phyloP scores from a whole-genome alignment of 2,888 invertebrate species.

The Clistopyga incitator region DNA sequence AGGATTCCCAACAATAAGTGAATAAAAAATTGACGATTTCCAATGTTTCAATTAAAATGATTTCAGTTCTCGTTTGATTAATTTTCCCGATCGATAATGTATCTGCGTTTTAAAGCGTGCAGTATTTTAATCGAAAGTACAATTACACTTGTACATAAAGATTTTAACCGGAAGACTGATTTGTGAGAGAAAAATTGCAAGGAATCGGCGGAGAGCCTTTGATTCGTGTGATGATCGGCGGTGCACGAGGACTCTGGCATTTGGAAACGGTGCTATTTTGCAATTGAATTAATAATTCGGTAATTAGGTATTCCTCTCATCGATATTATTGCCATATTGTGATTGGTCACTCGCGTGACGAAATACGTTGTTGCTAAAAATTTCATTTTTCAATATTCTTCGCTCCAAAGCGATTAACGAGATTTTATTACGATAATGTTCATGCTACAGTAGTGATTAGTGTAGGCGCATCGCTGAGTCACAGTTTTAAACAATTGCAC shows the following conservation, averaged over 20 bases:
- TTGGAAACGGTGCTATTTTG: slow-evolving; percentile 80
- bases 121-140: slow-evolving; percentile 62
- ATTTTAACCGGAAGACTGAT: slow-evolving; percentile 63
- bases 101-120: slow-evolving; percentile 2
- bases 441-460: slow-evolving; percentile 55
- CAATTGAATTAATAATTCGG: slow-evolving; percentile 62
- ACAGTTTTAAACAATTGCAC: slow-evolving; percentile 50
- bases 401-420: slow-evolving; percentile 49
- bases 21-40: not conserved
- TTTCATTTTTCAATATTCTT: slow-evolving; percentile 14
- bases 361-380: slow-evolving; percentile 41
- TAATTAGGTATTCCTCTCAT: slow-evolving; percentile 50
- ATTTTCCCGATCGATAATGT: not conserved
- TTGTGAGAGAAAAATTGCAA: slow-evolving; percentile 35
- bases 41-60: not conserved
- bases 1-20: not conserved
- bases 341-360: slow-evolving; percentile 39
- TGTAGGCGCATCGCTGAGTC: slow-evolving; percentile 64
- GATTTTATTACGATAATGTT: slow-evolving; percentile 46
- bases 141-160: slow-evolving; percentile 58
- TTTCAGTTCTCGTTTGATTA: not conserved
- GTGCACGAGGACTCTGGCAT: slow-evolving; percentile 73
- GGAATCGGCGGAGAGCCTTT: slow-evolving; percentile 26
- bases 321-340: slow-evolving; percentile 35
- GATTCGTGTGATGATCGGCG: slow-evolving; percentile 27